Conservation (phyloP, 2,113 vertebrate genomes). For the Alexandromys fortis region DNA sequence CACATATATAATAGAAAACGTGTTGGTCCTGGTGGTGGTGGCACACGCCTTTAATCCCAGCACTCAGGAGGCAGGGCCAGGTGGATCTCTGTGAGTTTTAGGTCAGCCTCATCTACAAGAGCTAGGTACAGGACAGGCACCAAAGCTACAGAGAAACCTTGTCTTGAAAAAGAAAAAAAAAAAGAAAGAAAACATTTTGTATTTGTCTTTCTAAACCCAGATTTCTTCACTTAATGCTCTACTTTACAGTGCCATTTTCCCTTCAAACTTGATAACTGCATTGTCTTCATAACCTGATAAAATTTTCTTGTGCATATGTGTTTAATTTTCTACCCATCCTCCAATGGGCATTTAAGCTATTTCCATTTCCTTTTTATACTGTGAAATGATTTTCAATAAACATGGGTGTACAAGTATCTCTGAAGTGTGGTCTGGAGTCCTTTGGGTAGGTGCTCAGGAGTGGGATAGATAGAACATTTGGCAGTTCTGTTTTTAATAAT, state of each 20-base stretch:
- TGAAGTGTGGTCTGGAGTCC: not conserved
- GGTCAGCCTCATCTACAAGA: too few relatives aligned
- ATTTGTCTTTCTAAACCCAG: not conserved
- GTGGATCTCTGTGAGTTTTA: too few relatives aligned
- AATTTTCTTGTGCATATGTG: too few relatives aligned
- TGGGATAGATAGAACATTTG: too few relatives aligned
- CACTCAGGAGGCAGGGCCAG: too few relatives aligned
- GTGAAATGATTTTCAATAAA: not conserved
- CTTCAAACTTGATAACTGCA: not conserved
- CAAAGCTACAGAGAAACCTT: too few relatives aligned
- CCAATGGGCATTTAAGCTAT: not conserved
- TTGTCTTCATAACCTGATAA: not conserved
- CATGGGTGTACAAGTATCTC: not conserved
- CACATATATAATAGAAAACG: not conserved
- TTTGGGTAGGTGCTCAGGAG: not conserved
- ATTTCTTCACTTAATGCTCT: not conserved
- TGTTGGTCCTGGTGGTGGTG: too few relatives aligned
- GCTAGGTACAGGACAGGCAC: too few relatives aligned
- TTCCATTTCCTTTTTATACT: not conserved
- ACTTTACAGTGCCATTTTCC: not conserved
- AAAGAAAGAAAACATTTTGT: too few relatives aligned
- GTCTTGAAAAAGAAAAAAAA: too few relatives aligned
- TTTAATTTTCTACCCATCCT: not conserved
- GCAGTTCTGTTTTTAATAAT: not conserved
- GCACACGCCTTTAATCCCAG: too few relatives aligned